Evolutionary conservation across 2,797 vertebrate genomes (phyloP).

Genomic region (Eremophila alpestris): DNA sequence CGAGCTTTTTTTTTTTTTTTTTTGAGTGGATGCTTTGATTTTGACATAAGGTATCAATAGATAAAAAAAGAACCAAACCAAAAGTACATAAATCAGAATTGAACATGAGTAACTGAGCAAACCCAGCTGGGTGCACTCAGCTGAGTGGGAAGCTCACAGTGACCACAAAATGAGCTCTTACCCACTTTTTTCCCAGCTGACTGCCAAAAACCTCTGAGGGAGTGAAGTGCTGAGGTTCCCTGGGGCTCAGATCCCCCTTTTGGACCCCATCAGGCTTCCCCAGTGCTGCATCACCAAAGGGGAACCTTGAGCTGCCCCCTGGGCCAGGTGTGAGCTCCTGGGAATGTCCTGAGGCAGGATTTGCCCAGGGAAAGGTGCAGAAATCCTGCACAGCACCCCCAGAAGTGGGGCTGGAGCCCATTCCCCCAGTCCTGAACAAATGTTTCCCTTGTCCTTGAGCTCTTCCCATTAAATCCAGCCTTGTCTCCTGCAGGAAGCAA

Average conservation of each 20-base stretch:
- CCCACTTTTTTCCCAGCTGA: not conserved
- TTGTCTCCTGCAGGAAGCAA: not conserved
- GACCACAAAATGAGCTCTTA: fast-evolving
- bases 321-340: not conserved
- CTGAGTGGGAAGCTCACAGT: too few relatives aligned
- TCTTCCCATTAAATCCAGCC: not conserved
- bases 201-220: not conserved
- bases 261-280: fast-evolving
- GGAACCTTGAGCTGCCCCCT: fast-evolving
- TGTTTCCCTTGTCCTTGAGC: conserved; percentile 44
- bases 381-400: fast-evolving
- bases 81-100: fast-evolving
- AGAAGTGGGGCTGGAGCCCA: not conserved
- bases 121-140: not conserved
- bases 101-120: fast-evolving
- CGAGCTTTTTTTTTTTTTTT: not conserved
- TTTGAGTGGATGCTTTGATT: not conserved
- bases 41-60: fast-evolving
- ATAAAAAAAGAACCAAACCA: too few relatives aligned
- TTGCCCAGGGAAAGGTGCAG: not conserved
- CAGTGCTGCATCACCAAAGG: fast-evolving
- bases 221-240: fast-evolving
- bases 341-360: not conserved
- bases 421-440: not conserved
- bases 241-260: fast-evolving